Evolutionary conservation across 1,140 invertebrate species (phyloP).

Genomic region (Danaus plexippus): DNA sequence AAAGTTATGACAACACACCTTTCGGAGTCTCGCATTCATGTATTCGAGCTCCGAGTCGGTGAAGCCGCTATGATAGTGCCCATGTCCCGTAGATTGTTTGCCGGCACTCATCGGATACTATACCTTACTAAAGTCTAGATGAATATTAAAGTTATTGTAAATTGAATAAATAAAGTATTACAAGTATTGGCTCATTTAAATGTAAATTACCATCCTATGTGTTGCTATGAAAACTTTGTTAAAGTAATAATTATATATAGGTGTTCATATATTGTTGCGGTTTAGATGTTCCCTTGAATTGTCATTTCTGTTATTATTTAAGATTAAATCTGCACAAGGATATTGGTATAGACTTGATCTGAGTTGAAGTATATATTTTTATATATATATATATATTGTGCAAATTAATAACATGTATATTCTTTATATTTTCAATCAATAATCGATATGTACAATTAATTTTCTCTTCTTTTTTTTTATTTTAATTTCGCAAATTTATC

Average conservation of each 20-base stretch:
- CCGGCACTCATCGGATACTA: constrained; percentile 33
- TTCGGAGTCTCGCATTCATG: too few species aligned
- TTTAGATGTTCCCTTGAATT: constrained; percentile 65
- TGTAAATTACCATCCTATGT: constrained; percentile 59
- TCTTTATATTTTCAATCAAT: constrained; percentile 69
- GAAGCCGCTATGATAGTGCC: constrained; percentile 18
- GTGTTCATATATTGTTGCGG: constrained; percentile 69
- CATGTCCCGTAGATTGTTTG: constrained; percentile 10
- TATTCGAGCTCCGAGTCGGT: too few species aligned
- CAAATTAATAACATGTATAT: constrained; percentile 68
- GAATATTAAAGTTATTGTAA: constrained; percentile 62
- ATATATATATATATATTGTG: constrained; percentile 51
- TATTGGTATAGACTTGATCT: constrained; percentile 69
- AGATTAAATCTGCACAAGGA: constrained; percentile 65
- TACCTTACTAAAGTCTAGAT: constrained; percentile 53
- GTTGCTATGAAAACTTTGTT: constrained; percentile 65
- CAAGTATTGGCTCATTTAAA: constrained; percentile 63
- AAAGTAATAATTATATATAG: constrained; percentile 63
- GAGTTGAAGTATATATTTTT: constrained; percentile 68
- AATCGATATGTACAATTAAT: constrained; percentile 69
- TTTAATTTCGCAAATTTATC: constrained; percentile 51
- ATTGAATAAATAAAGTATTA: constrained; percentile 57
- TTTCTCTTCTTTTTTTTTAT: constrained; percentile 60
- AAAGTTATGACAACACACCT: constrained; percentile 28
- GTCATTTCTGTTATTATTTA: constrained; percentile 60